Base-by-base conservation (phyloP, 2,113 vertebrate genomes). In the Poecile atricapillus region DNA sequence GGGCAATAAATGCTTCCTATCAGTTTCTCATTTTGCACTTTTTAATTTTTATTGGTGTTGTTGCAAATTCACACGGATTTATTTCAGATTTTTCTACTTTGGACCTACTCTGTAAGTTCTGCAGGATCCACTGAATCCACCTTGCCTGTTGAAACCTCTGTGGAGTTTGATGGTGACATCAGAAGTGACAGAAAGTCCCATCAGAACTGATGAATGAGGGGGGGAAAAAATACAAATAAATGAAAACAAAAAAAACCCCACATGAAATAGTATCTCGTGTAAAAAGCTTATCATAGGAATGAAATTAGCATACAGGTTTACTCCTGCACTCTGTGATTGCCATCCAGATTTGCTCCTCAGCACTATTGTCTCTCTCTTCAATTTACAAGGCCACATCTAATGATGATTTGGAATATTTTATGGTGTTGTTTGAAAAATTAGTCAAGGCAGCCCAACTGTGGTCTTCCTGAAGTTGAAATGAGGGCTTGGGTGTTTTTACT, bases 221-320 rank as follows among this genome's bases (percentile, higher is more conserved):
- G 14, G 16, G 11, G 2, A 19, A 59, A 37, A 59, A 76, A 2
- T 6, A 10, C 13, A 62, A 71, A 21, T 15, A 50, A 59, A 35
- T 0, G 0, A 39, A 55, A 67, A 19, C 5, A 20, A 13, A 22
- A 20, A 5, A 5, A 11, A 6, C 1, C 15, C 33, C 47, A 35
- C 10, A 12, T 47, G 13, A 69, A 74, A 35, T 23, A 58, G 1
- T n/a, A 25, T 39, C 6, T 75, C 7, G 6, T 20, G n/a, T 17
- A 11, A 71, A 82, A 53, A 30, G 10, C 7, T 55, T 59, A 5
- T 24, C 59, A 23, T 9, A 44, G 20, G 49, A 53, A 24, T 58
- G 2, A 35, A 43, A 35, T 75, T 44, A 3, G 77, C 11, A 2
- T 23, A 2, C 37, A 37, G 11, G 7, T 76, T 86, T 89, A 15